Evolutionary conservation across 2,888 invertebrate species (phyloP).

Genomic region (Adelognathus sp.): DNA sequence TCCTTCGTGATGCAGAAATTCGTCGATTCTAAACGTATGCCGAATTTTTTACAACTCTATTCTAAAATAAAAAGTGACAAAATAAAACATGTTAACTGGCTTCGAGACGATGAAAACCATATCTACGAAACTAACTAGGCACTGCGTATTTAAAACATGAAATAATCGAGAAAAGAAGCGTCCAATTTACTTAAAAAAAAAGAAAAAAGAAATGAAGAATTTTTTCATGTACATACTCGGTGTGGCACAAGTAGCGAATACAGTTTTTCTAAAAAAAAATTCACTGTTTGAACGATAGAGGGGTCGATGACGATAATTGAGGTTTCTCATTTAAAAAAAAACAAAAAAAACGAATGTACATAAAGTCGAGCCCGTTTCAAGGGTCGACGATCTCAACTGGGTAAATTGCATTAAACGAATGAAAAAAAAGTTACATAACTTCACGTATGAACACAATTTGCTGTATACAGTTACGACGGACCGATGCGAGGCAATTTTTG

Average conservation of each 20-base stretch:
- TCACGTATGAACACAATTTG: conserved; percentile 37
- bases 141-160: conserved; percentile 65
- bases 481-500: conserved; percentile 5
- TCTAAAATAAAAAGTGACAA: conserved; percentile 28
- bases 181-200: conserved; percentile 64
- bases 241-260: conserved; percentile 67
- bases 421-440: conserved; percentile 59
- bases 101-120: conserved; percentile 70
- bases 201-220: conserved; percentile 65
- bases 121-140: conserved; percentile 73
- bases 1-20: conserved; percentile 16
- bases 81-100: conserved; percentile 56
- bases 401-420: conserved; percentile 48
- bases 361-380: conserved; percentile 42
- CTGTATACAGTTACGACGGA: conserved; percentile 19
- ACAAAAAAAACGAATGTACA: conserved; percentile 48
- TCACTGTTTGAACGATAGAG: conserved; percentile 37
- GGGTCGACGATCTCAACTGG: conserved; percentile 48
- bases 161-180: conserved; percentile 66
- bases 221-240: conserved; percentile 72
- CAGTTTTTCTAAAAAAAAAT: conserved; percentile 57
- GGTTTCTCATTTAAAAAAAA: conserved; percentile 31
- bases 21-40: conserved; percentile 44
- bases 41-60: conserved; percentile 51
- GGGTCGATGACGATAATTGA: conserved; percentile 38